Evolutionary conservation across 2,888 invertebrate species (phyloP).

Genomic region (Tetrapedia diversipes): DNA sequence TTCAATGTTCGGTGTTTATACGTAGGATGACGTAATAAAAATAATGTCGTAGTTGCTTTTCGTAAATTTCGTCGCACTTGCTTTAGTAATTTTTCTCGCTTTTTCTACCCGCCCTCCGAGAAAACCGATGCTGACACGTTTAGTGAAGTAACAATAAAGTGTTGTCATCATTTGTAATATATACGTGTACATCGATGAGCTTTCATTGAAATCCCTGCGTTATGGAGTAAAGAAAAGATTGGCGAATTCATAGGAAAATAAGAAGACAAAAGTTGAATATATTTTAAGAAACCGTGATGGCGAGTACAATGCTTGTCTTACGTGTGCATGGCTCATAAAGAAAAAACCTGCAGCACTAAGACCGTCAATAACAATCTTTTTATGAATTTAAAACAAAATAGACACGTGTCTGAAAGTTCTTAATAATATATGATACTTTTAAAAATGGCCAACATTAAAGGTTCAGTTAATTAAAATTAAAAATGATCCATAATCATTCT

Average conservation of each 20-base stretch:
- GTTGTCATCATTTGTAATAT: conserved; percentile 64
- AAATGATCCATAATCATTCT: neutral
- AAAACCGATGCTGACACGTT: conserved; percentile 41
- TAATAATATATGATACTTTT: neutral
- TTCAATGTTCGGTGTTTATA: conserved; percentile 63
- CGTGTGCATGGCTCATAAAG: neutral
- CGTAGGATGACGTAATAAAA: conserved; percentile 68
- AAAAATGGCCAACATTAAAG: neutral
- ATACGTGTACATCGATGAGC: conserved; percentile 36
- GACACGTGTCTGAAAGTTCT: neutral
- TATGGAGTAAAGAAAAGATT: neutral
- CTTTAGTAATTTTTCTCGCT: conserved; percentile 52
- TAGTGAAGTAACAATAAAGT: conserved; percentile 63
- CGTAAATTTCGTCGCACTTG: conserved; percentile 61
- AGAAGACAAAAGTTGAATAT: neutral
- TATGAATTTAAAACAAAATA: neutral
- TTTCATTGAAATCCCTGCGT: conserved; percentile 55
- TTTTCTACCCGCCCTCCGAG: conserved; percentile 61
- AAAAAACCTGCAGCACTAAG: neutral
- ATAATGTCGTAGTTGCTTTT: conserved; percentile 67
- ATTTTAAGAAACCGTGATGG: conserved; percentile 5
- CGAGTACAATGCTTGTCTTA: neutral
- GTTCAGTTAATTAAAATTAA: neutral
- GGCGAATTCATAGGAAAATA: neutral
- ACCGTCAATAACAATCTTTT: conserved; percentile 5